Evolutionary conservation across 1,140 invertebrate species (phyloP), one percentile per base, ranked within the genome.

Genomic region (Zeugodacus cucurbitae): DNA sequence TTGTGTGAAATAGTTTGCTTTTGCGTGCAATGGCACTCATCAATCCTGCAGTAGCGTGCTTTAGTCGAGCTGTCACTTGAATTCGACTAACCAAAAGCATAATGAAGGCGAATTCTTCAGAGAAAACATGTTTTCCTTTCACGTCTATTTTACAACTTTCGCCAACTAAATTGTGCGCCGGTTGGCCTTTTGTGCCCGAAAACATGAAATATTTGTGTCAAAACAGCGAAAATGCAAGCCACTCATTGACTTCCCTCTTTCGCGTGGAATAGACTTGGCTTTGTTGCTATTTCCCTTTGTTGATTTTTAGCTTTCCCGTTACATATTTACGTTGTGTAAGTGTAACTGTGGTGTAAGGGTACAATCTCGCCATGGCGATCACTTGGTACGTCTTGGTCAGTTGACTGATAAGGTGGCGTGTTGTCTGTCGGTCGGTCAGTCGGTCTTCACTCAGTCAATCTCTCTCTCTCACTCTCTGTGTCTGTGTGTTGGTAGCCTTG

Each of bases 131-230:
- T 82, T 82, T 82, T 82, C 3, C 29, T 26, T 82, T 3, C 17
- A 11, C 8, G 37, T n/a, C 22, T 74, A 22, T 74, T 41, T 74
- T 44, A 37, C 37, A n/a, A 82, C 34, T 74, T 74, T 74, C 37
- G 3, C 37, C 20, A 44, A 8, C 34, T 74, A 37, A 20, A 29
- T 11, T 37, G 32, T 74, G 14, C 26, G 20, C 74, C 37, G n/a
- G 74, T 48, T 20, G 41, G n/a, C n/a, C 41, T 78, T 78, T 78
- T 48, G 37, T 78, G 74, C n/a, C 74, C 22, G 74, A 82, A 82
- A 82, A 82, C 37, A 82, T 82, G 37, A 82, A 82, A 82, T 48
- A 82, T 82, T 82, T 82, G 74, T 82, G 41, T 29, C 74, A 82
- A 82, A 82, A 82, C 48, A 82, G 74, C 44, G 26, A 82, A 74